Evolutionary conservation across 2,113 vertebrate genomes (phyloP), one percentile per base, ranked within the genome.

Genomic region (Oostethus manadensis): DNA sequence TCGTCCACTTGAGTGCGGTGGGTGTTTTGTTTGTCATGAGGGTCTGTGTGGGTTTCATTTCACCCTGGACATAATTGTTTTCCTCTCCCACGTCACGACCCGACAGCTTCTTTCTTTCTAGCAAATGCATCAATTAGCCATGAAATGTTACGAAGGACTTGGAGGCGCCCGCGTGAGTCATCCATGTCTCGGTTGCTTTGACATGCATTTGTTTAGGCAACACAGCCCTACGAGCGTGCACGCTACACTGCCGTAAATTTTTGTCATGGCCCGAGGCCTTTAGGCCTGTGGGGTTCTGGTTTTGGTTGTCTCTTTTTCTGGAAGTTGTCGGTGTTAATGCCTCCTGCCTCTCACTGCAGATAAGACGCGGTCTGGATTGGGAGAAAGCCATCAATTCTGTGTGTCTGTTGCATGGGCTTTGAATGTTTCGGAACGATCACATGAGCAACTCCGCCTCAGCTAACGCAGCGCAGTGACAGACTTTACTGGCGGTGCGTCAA

Each of bases 401-500:
- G 26, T 42, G 38, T 14, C 13, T 14, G 3, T 14, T 42, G 13
- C 13, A 1, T 14, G 11, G 3, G 13, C 4, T 42, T 53, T 23
- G 26, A 54, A 64, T 35, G 55, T 26, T 63, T 13, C 65, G 48
- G 51, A 74, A 72, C 35, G 60, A 58, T 64, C 57, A 42, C 45
- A 58, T 60, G 45, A 49, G 50, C 1, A 42, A 21, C 45, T 58
- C 44, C 22, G 51, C 21, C 66, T 59, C 60, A 43, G 48, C 51
- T 50, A 7, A 33, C 40, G 26, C 10, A 65, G 60, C 22, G 48
- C 58, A 23, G 42, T 64, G 70, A 74, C 58, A 68, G 62, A 54
- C 69, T 62, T 42, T 56, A 47, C 45, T 60, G 59, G 60, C 70
- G 45, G 51, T 40, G 58, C 55, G 71, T 78, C 73, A 73, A 67